Conservation (phyloP, 2,113 vertebrate species). For the Upupa epops region DNA sequence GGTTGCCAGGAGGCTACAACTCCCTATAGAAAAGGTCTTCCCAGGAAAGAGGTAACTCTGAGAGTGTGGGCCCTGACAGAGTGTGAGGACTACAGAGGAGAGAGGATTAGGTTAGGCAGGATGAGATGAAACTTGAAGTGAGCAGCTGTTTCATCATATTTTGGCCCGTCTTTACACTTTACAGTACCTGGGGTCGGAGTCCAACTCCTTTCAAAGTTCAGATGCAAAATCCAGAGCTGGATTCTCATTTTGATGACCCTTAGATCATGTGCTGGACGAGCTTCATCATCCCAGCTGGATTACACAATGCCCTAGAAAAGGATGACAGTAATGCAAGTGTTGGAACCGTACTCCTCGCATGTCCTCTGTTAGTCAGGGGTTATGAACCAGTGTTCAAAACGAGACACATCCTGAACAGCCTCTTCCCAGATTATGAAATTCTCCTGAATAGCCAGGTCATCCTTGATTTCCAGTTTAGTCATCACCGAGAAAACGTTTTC, state of each 20-base stretch:
- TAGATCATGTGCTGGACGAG: conserved; percentile 6
- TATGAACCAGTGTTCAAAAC: conserved; percentile 37
- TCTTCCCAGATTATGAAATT: conserved; percentile 48
- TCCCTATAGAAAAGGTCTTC: not conserved
- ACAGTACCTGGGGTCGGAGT: not conserved
- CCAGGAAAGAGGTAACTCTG: not conserved
- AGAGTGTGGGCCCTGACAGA: not conserved
- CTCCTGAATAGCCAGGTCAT: not conserved
- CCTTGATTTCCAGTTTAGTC: conserved; percentile 4
- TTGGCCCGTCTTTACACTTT: not conserved
- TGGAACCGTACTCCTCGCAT: not conserved
- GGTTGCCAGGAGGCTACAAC: not conserved
- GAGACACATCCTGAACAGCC: conserved; percentile 44
- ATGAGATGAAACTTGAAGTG: not conserved
- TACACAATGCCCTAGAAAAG: conserved; percentile 48
- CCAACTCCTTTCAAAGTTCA: not conserved
- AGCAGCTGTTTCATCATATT: not conserved
- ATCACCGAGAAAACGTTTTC: not conserved
- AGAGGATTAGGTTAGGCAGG: not conserved
- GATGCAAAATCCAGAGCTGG: not conserved
- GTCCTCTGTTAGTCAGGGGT: conserved; percentile 33
- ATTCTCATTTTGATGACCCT: not conserved
- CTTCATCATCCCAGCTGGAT: conserved; percentile 21
- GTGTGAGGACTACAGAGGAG: not conserved
- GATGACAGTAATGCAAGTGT: conserved; percentile 33